phyloP scores from a whole-genome alignment of 2,888 invertebrate species.

The Phengaris alcon region DNA sequence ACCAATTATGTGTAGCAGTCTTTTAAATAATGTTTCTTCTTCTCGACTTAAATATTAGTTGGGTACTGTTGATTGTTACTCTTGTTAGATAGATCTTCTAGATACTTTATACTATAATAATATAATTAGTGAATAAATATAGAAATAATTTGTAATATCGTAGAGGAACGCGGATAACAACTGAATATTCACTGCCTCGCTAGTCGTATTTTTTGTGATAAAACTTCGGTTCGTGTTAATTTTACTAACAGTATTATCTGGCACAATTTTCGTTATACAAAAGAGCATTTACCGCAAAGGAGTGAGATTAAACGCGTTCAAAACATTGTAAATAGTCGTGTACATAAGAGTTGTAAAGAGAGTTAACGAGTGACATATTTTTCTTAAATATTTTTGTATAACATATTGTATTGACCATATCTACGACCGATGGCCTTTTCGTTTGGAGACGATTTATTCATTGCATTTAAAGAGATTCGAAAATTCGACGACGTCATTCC shows the following conservation, averaged over 20 bases:
- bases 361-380: slow-evolving; percentile 61
- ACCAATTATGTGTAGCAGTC: slow-evolving; percentile 23
- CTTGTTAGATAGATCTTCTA: slow-evolving; percentile 28
- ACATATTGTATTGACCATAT: slow-evolving; percentile 46
- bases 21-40: slow-evolving; percentile 24
- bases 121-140: slow-evolving; percentile 7
- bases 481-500: slow-evolving; percentile 47
- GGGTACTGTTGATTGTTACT: slow-evolving; percentile 30
- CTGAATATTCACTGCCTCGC: slow-evolving; percentile 25
- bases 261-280: slow-evolving; percentile 12
- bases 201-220: slow-evolving; percentile 26
- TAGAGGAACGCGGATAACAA: slow-evolving; percentile 1
- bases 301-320: slow-evolving; percentile 24
- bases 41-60: slow-evolving; percentile 26
- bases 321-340: slow-evolving; percentile 58
- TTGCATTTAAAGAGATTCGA: slow-evolving; percentile 28
- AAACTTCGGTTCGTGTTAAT: slow-evolving; percentile 18
- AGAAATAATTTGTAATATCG: not conserved
- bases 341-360: slow-evolving; percentile 72
- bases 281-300: slow-evolving; percentile 13
- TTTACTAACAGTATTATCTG: slow-evolving; percentile 14
- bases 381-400: slow-evolving; percentile 72
- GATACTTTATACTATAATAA: slow-evolving; percentile 15
- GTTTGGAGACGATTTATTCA: slow-evolving; percentile 5
- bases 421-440: slow-evolving; percentile 12